Evolutionary conservation across 1,140 invertebrate genomes (phyloP), one percentile per base, ranked within the genome.

Genomic region (Caenorhabditis tropicalis): DNA sequence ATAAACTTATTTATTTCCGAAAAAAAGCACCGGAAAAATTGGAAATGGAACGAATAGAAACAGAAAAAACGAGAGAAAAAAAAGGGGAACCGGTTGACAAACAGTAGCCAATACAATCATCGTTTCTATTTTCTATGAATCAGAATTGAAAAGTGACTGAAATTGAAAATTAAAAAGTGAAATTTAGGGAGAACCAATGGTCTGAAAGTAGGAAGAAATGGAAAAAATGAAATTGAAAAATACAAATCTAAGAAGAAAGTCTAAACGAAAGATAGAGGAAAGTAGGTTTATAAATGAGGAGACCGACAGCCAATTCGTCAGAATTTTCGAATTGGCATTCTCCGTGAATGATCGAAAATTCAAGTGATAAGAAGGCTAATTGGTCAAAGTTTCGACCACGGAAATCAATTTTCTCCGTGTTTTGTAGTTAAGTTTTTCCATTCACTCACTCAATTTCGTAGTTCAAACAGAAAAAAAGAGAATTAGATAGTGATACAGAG

Each of bases 401-500:
- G n/a, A n/a, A 43, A 6, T 43, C 39, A 5, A 43, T 43, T 43
- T 12, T 6, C 5, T 27, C 31, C 58, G 58, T 65, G 58, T 65
- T 65, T 65, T 65, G 58, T 65, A 65, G 29, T 2, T 56, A 12
- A 6, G 12, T 12, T 43, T 43, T 43, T 43, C 12, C 48, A 10
- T 19, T 51, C 3, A 3, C 48, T 51, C 3, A 2, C 19, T 6
- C 12, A 16, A 16, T 16, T n/a, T 65, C 24, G 31, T 65, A 65
- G 29, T 33, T 4, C 12, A 33, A 2, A 65, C 16, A 74, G 15
- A 74, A 65, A 31, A 43, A 12, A 43, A 43, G n/a, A 74, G 65
- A 74, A 74, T 43, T 74, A 74, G 65, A 74, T 39, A 24, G 36
- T 10, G 65, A 74, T n/a, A 74, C 36, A 74, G 58, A 65, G 58